These are phyloP conservation scores for Bambusicola thoracicus DNA, from an alignment of 2,113 vertebrate genomes.

Conservation along the genomic window DNA sequence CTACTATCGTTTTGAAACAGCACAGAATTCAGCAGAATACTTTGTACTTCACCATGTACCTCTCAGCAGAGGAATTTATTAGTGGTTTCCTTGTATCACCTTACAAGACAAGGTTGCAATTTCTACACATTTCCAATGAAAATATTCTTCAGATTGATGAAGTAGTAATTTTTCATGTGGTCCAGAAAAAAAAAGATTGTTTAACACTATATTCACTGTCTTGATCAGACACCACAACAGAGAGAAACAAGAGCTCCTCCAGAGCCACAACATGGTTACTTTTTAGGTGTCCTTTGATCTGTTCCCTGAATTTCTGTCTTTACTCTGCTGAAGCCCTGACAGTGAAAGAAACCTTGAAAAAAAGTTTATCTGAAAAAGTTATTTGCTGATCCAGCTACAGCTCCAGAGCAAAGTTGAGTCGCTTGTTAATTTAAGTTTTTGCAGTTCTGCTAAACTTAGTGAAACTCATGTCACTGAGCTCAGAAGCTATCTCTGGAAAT, in stretches of 20 bases:
- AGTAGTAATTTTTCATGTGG: background rate
- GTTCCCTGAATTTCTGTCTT: background rate
- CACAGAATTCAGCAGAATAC: background rate
- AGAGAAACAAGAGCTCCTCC: background rate
- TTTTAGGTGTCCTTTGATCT: background rate
- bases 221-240: accelerated
- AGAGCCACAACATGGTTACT: background rate
- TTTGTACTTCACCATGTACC: background rate
- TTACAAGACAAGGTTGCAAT: background rate
- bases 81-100: background rate
- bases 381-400: background rate
- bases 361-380: background rate
- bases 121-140: background rate
- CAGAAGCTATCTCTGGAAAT: slow-evolving; percentile 31
- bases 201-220: background rate
- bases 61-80: background rate
- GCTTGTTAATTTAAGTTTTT: slow-evolving; percentile 38
- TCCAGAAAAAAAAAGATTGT: background rate
- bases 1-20: background rate
- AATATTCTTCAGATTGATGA: background rate
- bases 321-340: background rate
- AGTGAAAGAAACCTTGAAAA: background rate
- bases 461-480: slow-evolving; percentile 27
- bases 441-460: slow-evolving; percentile 37
- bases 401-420: background rate